These are phyloP conservation scores for Salpingus planirostris DNA, from an alignment of 2,888 invertebrate genomes.

Conservation along the genomic window DNA sequence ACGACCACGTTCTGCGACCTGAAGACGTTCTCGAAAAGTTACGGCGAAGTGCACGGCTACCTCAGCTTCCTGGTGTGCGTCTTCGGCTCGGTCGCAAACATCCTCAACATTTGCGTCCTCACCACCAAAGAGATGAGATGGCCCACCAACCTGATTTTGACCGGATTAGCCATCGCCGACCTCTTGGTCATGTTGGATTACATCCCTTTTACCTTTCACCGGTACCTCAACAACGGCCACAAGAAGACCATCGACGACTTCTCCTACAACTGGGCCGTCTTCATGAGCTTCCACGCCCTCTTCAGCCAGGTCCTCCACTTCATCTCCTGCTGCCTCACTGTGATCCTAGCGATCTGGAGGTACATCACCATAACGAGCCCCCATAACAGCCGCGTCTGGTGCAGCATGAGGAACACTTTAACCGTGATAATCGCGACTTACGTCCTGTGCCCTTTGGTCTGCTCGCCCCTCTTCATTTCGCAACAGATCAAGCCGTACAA, in stretches of 20 bases:
- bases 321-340: slow-evolving; percentile 87
- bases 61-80: slow-evolving; percentile 78
- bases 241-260: slow-evolving; percentile 47
- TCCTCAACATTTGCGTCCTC: slow-evolving; percentile 85
- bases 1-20: not conserved
- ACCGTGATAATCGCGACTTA: slow-evolving; percentile 70
- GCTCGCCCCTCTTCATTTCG: slow-evolving; percentile 74
- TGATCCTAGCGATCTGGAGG: slow-evolving; percentile 87
- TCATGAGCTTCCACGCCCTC: slow-evolving; percentile 83
- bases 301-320: slow-evolving; percentile 85
- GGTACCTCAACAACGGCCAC: slow-evolving; percentile 57
- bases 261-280: slow-evolving; percentile 70
- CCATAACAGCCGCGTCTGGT: slow-evolving; percentile 72
- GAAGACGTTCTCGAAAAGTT: slow-evolving; percentile 51
- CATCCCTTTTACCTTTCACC: slow-evolving; percentile 79
- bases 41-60: slow-evolving; percentile 73
- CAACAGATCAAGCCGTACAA: slow-evolving; percentile 56
- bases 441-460: slow-evolving; percentile 72
- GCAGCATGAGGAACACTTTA: slow-evolving; percentile 69
- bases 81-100: slow-evolving; percentile 83
- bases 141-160: slow-evolving; percentile 85
- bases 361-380: slow-evolving; percentile 80
- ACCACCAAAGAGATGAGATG: slow-evolving; percentile 85
- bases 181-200: slow-evolving; percentile 92
- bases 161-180: slow-evolving; percentile 84